These are phyloP conservation scores for Tauraco erythrolophus DNA, from an alignment of 2,113 vertebrate species.

Conservation along the genomic window DNA sequence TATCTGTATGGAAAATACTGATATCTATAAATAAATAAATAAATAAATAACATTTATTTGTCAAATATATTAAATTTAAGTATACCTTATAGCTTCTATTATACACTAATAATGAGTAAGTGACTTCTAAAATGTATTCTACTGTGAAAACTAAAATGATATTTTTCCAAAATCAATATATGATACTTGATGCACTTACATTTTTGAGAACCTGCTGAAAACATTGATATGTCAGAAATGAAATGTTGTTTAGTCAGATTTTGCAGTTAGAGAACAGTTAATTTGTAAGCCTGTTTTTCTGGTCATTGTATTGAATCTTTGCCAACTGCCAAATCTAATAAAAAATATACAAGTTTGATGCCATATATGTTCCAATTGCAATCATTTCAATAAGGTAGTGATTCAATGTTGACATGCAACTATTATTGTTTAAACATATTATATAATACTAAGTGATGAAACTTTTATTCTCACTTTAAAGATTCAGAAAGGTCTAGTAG, in stretches of 20 bases:
- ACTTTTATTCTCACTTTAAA: background rate
- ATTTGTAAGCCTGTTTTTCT: constrained; percentile 6
- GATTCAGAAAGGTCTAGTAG: background rate
- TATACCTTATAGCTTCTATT: background rate
- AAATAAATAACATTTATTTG: too few species aligned
- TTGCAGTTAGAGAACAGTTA: background rate
- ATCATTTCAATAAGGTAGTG: background rate
- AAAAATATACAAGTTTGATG: background rate
- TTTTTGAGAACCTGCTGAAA: background rate
- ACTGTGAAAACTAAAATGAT: background rate
- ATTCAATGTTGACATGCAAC: background rate
- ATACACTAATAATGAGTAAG: background rate
- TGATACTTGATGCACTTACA: background rate
- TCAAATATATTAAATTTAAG: background rate
- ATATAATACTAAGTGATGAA: background rate
- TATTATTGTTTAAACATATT: background rate
- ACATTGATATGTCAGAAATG: background rate
- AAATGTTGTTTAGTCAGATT: background rate
- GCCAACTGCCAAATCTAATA: background rate
- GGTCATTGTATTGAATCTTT: background rate
- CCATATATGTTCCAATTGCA: background rate
- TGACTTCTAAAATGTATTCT: background rate
- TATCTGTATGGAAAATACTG: background rate
- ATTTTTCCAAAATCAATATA: background rate
- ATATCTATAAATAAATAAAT: background rate